A percentile compares a stretch with the other conserved stretches of the same genome.
These are phyloP conservation scores for Myopa tessellatipennis DNA, from an alignment of 2,888 invertebrate species.

Conservation along the genomic window DNA sequence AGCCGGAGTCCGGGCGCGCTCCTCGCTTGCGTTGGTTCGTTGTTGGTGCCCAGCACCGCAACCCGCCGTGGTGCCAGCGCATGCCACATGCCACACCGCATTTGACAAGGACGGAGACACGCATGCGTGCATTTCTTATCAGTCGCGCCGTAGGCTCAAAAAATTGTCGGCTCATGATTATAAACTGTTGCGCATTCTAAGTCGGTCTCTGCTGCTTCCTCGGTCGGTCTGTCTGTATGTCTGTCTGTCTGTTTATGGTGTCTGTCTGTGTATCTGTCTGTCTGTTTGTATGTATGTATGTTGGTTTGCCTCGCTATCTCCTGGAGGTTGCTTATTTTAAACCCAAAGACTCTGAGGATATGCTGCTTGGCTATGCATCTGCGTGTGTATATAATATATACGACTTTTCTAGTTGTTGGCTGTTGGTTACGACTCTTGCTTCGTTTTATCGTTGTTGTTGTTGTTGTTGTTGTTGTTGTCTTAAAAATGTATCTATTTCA, in stretches of 20 bases:
- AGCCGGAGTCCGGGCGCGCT: too few relatives aligned
- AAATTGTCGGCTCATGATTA: slow-evolving; percentile 1
- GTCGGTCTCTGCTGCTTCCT: not conserved
- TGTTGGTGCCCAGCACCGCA: not conserved
- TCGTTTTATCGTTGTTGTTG: not conserved
- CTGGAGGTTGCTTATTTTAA: not conserved
- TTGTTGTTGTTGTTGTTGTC: not conserved
- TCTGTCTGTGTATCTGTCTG: too few relatives aligned
- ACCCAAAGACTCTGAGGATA: not conserved
- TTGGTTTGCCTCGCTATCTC: not conserved
- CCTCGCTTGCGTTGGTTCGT: not conserved
- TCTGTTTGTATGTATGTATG: too few relatives aligned
- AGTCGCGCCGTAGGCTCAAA: slow-evolving; percentile 13
- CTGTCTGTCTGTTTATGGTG: not conserved
- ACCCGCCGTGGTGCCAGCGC: not conserved
- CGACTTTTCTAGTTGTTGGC: not conserved
- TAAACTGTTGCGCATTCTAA: slow-evolving; percentile 1
- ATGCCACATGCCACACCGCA: not conserved
- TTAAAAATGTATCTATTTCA: not conserved
- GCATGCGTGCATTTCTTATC: slow-evolving; percentile 22
- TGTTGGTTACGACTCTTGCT: not conserved
- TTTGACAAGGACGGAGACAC: slow-evolving; percentile 27
- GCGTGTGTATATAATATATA: too few relatives aligned
- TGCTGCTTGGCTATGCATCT: not conserved
- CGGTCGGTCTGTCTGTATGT: not conserved